Percentiles rank a stretch among this genome's conserved stretches.
These are phyloP conservation scores for Ormia ochracea DNA, from an alignment of 2,888 invertebrate species.

Conservation along the genomic window DNA sequence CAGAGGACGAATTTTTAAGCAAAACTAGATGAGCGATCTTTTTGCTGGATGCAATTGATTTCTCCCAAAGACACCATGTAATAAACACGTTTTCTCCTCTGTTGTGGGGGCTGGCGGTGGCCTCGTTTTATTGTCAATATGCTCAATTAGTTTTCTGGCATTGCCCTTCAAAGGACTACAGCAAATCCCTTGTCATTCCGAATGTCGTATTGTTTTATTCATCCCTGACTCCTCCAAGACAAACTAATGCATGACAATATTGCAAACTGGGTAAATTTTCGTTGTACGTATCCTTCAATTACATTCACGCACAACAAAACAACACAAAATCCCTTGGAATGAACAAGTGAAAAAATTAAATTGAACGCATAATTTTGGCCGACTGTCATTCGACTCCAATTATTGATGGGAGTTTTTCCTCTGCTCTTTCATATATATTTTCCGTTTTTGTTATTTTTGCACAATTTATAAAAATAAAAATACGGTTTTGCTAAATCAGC, in stretches of 20 bases:
- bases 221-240: too few relatives aligned
- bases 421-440: neutral
- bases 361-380: conserved; percentile 51
- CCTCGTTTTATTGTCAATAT: too few relatives aligned
- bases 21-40: too few relatives aligned
- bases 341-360: conserved; percentile 33
- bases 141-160: too few relatives aligned
- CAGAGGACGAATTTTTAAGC: too few relatives aligned
- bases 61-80: too few relatives aligned
- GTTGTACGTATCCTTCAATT: neutral
- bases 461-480: conserved; percentile 10
- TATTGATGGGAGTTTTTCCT: conserved; percentile 30
- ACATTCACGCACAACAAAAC: conserved; percentile 8
- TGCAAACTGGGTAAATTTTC: neutral
- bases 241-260: too few relatives aligned
- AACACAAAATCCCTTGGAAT: neutral
- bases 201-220: neutral
- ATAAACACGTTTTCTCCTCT: too few relatives aligned
- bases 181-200: neutral
- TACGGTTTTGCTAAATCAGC: conserved; percentile 50
- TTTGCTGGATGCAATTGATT: too few relatives aligned
- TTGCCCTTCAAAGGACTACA: too few relatives aligned
- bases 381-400: conserved; percentile 52
- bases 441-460: neutral
- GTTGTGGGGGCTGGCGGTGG: too few relatives aligned